These are phyloP conservation scores for Sinelater perroti DNA, from an alignment of 2,888 invertebrate species.

Conservation along the genomic window DNA sequence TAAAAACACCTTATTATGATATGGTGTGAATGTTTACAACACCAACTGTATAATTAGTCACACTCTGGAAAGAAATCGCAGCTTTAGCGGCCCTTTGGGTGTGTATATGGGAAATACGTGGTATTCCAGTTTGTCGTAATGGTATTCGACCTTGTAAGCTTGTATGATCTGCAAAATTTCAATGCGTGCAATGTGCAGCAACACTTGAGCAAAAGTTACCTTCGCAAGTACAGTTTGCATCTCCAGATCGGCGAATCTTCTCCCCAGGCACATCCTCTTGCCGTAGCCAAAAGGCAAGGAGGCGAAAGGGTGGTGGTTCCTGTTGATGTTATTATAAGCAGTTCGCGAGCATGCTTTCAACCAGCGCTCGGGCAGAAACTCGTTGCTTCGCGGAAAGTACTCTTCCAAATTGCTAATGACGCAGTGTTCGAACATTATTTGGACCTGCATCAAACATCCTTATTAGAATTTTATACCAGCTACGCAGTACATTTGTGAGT, in stretches of 20 bases:
- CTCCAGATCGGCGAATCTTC: slow-evolving; percentile 80
- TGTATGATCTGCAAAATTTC: slow-evolving; percentile 69
- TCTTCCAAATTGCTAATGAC: slow-evolving; percentile 73
- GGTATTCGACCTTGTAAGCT: slow-evolving; percentile 71
- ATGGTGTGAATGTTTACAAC: too few species aligned
- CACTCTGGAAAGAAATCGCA: slow-evolving; percentile 66
- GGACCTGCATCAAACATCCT: too few species aligned
- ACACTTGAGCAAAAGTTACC: slow-evolving; percentile 56
- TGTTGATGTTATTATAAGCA: slow-evolving; percentile 40
- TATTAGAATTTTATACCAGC: too few species aligned
- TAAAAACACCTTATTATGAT: too few species aligned
- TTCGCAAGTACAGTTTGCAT: slow-evolving; percentile 74
- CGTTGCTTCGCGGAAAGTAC: slow-evolving; percentile 69
- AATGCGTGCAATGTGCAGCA: not conserved
- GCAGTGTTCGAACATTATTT: slow-evolving; percentile 78
- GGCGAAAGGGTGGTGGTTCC: slow-evolving; percentile 72
- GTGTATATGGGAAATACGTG: slow-evolving; percentile 75
- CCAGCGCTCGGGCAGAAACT: slow-evolving; percentile 83
- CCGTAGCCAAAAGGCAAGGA: slow-evolving; percentile 81
- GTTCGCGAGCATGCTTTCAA: slow-evolving; percentile 57
- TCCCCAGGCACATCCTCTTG: slow-evolving; percentile 76
- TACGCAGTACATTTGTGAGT: too few species aligned
- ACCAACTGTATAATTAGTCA: too few species aligned
- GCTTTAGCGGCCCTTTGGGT: slow-evolving; percentile 72
- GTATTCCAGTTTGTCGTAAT: slow-evolving; percentile 69